Evolutionary conservation across 2,797 vertebrate species (phyloP).

Genomic region (Gymnoscopelus braueri): DNA sequence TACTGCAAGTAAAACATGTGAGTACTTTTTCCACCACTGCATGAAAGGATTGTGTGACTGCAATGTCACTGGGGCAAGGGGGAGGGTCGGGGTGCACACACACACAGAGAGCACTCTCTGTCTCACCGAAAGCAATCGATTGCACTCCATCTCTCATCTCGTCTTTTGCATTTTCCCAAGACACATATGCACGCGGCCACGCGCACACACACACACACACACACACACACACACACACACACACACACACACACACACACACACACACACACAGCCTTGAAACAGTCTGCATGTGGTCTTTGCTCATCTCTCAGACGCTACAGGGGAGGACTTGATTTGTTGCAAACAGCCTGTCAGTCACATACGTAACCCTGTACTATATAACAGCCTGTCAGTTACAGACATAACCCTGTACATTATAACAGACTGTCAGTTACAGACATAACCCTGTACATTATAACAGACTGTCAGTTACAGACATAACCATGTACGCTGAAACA

Average conservation of each 20-base stretch:
- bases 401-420: no score
- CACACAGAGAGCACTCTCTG: no score
- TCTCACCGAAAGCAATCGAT: slow-evolving; percentile 12
- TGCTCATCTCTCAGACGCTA: slow-evolving; percentile 48
- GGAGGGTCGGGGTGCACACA: no score
- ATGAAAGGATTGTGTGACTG: no score
- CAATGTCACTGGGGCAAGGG: no score
- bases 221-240: slow-evolving; percentile 4
- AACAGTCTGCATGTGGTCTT: slow-evolving; percentile 41
- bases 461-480: no score
- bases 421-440: no score
- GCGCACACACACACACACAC: slow-evolving; percentile 14
- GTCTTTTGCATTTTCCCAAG: slow-evolving; percentile 7
- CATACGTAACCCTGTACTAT: not conserved
- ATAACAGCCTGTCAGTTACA: no score
- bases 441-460: no score
- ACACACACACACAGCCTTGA: not conserved
- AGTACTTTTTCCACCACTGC: no score
- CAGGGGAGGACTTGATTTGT: slow-evolving; percentile 61
- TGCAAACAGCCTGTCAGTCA: slow-evolving; percentile 54
- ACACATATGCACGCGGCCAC: slow-evolving; percentile 1
- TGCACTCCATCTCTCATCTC: slow-evolving; percentile 28
- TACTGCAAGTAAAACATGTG: no score
- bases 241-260: slow-evolving; percentile 10
- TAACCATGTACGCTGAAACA: no score